Evolutionary conservation across 1,140 invertebrate species (phyloP).

Genomic region (Scaptodrosophila lebanonensis): DNA sequence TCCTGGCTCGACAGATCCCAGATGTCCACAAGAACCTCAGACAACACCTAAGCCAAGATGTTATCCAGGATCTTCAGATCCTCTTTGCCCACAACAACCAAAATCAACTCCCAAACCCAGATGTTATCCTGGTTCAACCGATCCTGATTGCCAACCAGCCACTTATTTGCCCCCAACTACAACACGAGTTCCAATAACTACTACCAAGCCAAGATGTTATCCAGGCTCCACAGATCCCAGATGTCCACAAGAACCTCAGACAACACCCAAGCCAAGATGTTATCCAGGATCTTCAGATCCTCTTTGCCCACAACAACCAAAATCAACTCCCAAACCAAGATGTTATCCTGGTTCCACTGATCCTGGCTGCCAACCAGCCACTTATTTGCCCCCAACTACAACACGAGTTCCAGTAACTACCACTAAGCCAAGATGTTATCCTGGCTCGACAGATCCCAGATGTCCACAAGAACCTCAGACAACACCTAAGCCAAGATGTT

Average conservation of each 20-base stretch:
- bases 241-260: too few species aligned
- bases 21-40: constrained; percentile 55
- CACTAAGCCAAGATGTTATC: too few species aligned
- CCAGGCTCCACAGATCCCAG: too few species aligned
- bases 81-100: constrained; percentile 60
- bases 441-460: too few species aligned
- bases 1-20: constrained; percentile 72
- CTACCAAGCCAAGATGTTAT: too few species aligned
- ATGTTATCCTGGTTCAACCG: constrained; percentile 71
- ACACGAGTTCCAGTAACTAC: constrained; percentile 28
- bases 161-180: too few species aligned
- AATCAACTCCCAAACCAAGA: constrained; percentile 35
- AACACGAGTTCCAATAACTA: too few species aligned
- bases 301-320: constrained; percentile 56
- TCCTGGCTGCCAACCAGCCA: constrained; percentile 71
- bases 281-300: constrained; percentile 77
- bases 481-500: constrained; percentile 76
- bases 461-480: constrained; percentile 52
- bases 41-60: constrained; percentile 21
- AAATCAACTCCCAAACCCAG: constrained; percentile 38
- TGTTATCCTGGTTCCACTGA: constrained; percentile 77
- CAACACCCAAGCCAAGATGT: too few species aligned
- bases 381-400: too few species aligned
- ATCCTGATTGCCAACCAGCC: constrained; percentile 76
- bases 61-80: constrained; percentile 1